Conservation (phyloP, 2,113 vertebrate genomes). For the Microtus montanus region DNA sequence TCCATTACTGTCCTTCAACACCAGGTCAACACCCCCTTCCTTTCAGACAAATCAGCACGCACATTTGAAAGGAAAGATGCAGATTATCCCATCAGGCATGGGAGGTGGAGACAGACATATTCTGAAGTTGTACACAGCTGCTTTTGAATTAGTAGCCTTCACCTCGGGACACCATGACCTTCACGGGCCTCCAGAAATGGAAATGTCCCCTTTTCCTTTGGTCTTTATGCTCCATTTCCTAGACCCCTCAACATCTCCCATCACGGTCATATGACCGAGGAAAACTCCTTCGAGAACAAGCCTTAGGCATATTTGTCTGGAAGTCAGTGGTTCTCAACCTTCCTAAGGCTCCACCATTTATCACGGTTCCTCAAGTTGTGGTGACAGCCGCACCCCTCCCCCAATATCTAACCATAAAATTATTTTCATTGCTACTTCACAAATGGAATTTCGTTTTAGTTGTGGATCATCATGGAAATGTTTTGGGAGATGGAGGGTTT, state of each 20-base stretch:
- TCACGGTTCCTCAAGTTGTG: background rate
- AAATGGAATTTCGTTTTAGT: background rate
- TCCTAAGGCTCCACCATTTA: background rate
- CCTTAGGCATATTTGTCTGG: background rate
- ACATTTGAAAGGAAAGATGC: background rate
- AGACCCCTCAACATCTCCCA: background rate
- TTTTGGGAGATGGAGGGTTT: background rate
- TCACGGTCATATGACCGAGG: background rate
- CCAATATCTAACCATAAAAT: background rate
- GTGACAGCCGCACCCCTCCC: background rate
- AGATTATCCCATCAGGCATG: background rate
- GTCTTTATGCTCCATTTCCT: background rate
- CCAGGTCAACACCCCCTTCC: background rate
- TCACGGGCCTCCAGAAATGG: background rate
- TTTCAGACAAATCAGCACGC: background rate
- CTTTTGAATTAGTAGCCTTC: background rate
- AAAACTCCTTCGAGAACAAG: background rate
- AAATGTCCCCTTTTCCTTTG: background rate
- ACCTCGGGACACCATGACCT: background rate
- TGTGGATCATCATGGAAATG: background rate
- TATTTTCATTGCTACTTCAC: background rate
- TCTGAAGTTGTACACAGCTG: background rate
- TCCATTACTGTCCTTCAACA: background rate
- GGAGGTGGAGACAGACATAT: rapidly evolving
- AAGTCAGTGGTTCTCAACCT: background rate